phyloP scores from a whole-genome alignment of 2,113 vertebrate genomes.

The Hippocampus comes region DNA sequence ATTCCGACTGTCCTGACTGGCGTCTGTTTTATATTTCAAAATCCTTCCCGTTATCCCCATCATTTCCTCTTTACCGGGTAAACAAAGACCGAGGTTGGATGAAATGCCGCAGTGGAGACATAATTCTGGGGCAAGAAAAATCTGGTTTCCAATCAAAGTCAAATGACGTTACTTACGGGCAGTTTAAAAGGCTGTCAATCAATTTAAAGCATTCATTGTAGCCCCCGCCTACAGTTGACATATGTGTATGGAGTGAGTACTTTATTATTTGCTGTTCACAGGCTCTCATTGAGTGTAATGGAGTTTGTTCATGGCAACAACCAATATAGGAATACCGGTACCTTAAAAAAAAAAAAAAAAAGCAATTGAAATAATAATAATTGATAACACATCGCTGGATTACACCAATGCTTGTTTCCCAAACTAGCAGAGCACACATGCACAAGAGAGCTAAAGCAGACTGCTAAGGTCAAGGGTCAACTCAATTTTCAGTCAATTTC shows the following conservation, averaged over 20 bases:
- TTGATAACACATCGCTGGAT: neutral
- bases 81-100: conserved; percentile 44
- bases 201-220: too few relatives aligned
- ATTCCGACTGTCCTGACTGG: conserved; percentile 30
- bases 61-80: conserved; percentile 47
- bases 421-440: conserved; percentile 17
- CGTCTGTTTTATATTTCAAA: conserved; percentile 51
- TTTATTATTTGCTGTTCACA: too few relatives aligned
- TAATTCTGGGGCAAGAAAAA: neutral
- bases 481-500: conserved; percentile 24
- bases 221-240: too few relatives aligned
- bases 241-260: too few relatives aligned
- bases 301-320: neutral
- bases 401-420: neutral
- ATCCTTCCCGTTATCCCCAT: conserved; percentile 32
- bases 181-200: too few relatives aligned
- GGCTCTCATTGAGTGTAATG: too few relatives aligned
- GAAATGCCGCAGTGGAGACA: conserved; percentile 31
- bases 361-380: too few relatives aligned
- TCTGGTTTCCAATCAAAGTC: too few relatives aligned
- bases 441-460: conserved; percentile 22
- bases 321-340: neutral
- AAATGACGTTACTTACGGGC: too few relatives aligned
- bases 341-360: too few relatives aligned
- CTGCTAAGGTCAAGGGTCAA: conserved; percentile 51